Evolutionary conservation across 2,888 invertebrate species (phyloP).

Genomic region (Blastobasis adustella): DNA sequence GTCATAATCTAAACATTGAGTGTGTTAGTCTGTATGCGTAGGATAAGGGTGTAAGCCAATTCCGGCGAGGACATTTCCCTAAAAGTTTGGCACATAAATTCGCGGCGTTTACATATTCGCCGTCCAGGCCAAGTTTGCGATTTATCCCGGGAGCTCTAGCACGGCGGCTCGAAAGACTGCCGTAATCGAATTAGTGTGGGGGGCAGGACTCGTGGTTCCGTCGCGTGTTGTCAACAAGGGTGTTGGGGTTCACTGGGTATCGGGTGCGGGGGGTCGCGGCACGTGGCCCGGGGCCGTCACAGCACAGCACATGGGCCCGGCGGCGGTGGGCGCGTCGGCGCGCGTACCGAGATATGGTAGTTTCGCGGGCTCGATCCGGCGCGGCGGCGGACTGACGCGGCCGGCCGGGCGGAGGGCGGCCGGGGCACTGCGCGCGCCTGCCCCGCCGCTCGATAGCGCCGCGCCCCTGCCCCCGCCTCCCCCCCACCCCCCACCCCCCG

Average conservation of each 20-base stretch:
- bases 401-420: constrained; percentile 42
- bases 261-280: constrained; percentile 6
- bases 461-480: constrained; percentile 19
- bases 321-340: neutral
- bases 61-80: constrained; percentile 2
- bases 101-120: constrained; percentile 2
- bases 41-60: constrained; percentile 9
- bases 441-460: constrained; percentile 43
- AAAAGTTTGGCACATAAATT: constrained; percentile 8
- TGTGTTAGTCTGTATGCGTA: constrained; percentile 7
- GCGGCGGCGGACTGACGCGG: constrained; percentile 45
- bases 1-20: constrained; percentile 1
- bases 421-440: constrained; percentile 56
- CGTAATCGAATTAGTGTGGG: constrained; percentile 10
- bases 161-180: too few species aligned
- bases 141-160: neutral
- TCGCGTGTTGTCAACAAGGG: neutral
- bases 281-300: constrained; percentile 23
- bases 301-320: constrained; percentile 38
- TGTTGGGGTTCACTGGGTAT: too few species aligned
- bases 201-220: constrained; percentile 3
- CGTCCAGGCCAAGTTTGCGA: neutral
- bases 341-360: constrained; percentile 14
- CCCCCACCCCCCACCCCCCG: neutral
- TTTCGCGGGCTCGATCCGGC: constrained; percentile 26